Evolutionary conservation across 2,113 vertebrate species (phyloP).

Genomic region (Stegostoma tigrinum): DNA sequence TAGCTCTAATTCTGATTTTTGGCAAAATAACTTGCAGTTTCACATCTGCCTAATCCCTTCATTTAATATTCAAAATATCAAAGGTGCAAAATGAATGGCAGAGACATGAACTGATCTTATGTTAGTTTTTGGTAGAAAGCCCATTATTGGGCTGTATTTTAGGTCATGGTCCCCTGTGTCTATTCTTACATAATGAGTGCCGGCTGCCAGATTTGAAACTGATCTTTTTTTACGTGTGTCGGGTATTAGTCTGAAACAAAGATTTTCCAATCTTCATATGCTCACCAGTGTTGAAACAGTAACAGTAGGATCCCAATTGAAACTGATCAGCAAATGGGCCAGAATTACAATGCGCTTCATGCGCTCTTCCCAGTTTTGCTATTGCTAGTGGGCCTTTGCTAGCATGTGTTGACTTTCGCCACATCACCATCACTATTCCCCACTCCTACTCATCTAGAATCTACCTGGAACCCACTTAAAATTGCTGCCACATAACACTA

Average conservation of each 20-base stretch:
- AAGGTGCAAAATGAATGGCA: neutral
- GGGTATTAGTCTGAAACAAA: neutral
- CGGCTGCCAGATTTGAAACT: neutral
- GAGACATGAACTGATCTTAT: too few species aligned
- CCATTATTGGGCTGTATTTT: neutral
- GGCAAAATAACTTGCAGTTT: neutral
- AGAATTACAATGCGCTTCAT: too few species aligned
- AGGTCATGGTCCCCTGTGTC: neutral
- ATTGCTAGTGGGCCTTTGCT: too few species aligned
- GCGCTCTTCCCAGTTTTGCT: too few species aligned
- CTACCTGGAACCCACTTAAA: too few species aligned
- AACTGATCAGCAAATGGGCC: neutral
- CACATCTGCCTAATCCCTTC: neutral
- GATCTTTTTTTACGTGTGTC: too few species aligned
- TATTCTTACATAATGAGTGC: neutral
- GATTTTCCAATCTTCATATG: neutral
- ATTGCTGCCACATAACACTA: too few species aligned
- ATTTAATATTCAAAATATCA: neutral
- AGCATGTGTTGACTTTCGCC: too few species aligned
- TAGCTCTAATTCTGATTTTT: neutral
- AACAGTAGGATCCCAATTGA: neutral
- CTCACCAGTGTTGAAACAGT: too few species aligned
- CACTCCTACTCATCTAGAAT: too few species aligned
- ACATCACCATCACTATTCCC: too few species aligned
- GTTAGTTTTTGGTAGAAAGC: too few species aligned